A percentile compares a stretch with the other conserved stretches of the same genome.
These are phyloP conservation scores for Fragum sueziense DNA, from an alignment of 2,888 invertebrate species.

Conservation along the genomic window DNA sequence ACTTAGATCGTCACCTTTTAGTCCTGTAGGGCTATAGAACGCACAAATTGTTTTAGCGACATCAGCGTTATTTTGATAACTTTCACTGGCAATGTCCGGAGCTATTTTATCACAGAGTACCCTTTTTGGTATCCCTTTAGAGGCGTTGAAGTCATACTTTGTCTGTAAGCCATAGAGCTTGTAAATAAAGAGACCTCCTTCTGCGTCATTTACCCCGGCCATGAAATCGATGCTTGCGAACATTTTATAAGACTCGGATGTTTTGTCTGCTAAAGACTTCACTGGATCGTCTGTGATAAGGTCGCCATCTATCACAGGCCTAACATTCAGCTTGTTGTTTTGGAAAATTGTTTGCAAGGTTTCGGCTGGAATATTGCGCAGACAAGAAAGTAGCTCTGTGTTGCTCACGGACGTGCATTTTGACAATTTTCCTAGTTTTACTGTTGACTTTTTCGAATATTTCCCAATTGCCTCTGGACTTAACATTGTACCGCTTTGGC, in stretches of 20 bases:
- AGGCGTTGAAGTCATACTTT: conserved; percentile 42
- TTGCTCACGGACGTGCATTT: conserved; percentile 30
- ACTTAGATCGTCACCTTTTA: conserved; percentile 31
- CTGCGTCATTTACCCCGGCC: conserved; percentile 61
- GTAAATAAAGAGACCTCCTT: conserved; percentile 60
- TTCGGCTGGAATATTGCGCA: conserved; percentile 29
- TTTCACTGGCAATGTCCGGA: conserved; percentile 36
- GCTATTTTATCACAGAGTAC: conserved; percentile 52
- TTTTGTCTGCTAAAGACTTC: conserved; percentile 33
- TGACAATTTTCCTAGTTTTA: conserved; percentile 39
- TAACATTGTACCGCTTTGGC: conserved; percentile 85
- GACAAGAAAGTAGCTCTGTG: conserved; percentile 29
- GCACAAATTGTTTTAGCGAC: conserved; percentile 48
- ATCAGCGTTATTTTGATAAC: conserved; percentile 29
- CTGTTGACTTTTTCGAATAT: conserved; percentile 31
- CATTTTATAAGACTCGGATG: conserved; percentile 36
- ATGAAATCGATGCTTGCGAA: conserved; percentile 59
- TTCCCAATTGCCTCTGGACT: conserved; percentile 85
- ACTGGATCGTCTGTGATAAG: conserved; percentile 44
- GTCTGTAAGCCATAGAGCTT: conserved; percentile 40
- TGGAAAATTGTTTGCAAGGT: conserved; percentile 43
- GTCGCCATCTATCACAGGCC: conserved; percentile 58
- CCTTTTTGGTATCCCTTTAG: conserved; percentile 39
- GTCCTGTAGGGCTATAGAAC: conserved; percentile 30
- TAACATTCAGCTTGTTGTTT: conserved; percentile 1